Conservation (phyloP, 2,113 vertebrate species). For the Anseranas semipalmata region DNA sequence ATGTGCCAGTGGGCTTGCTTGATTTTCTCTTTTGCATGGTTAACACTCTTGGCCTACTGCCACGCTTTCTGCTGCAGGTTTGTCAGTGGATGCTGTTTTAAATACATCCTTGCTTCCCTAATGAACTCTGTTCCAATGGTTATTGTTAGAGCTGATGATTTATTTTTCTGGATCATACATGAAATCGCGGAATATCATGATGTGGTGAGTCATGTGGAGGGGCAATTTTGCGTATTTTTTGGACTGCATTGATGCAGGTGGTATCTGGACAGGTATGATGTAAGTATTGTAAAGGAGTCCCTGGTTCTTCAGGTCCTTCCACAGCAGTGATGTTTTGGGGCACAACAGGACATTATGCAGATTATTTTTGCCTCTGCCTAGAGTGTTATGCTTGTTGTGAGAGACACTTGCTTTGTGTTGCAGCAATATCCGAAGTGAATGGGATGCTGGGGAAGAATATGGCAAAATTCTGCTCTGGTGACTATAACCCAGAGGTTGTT, state of each 20-base stretch:
- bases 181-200: neutral
- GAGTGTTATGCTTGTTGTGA: rapidly evolving
- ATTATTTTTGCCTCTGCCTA: rapidly evolving
- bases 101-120: neutral
- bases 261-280: rapidly evolving
- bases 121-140: neutral
- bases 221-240: neutral
- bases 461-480: conserved; percentile 83
- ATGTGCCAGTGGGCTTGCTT: too few relatives aligned
- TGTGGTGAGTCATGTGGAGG: neutral
- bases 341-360: rapidly evolving
- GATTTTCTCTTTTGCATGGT: neutral
- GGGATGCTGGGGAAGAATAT: conserved; percentile 81
- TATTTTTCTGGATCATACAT: neutral
- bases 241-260: rapidly evolving
- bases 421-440: conserved; percentile 84
- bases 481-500: conserved; percentile 63
- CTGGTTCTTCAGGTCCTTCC: neutral
- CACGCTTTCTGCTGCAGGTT: neutral
- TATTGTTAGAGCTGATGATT: neutral
- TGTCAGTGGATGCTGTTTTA: neutral
- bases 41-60: neutral
- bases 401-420: neutral
- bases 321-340: neutral
- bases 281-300: neutral